A percentile compares a stretch with the other conserved stretches of the same genome.
phyloP scores from a whole-genome alignment of 1,140 invertebrate genomes.

The Drosophila guanche region DNA sequence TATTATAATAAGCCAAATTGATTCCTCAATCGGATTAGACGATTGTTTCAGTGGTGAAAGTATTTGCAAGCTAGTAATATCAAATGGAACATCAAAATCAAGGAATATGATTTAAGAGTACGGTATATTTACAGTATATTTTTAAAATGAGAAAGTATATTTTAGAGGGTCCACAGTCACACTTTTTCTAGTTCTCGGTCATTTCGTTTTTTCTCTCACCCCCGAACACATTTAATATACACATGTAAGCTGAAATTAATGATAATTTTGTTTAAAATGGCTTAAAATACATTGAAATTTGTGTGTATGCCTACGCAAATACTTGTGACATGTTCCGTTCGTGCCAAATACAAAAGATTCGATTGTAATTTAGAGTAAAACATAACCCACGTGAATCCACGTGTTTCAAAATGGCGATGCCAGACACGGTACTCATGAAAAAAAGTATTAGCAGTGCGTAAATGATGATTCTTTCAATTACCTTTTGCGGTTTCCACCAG shows the following conservation, averaged over 20 bases:
- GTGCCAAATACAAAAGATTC: neutral
- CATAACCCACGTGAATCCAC: conserved; percentile 27
- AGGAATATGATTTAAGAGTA: too few relatives aligned
- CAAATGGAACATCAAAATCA: too few relatives aligned
- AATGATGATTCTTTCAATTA: conserved; percentile 83
- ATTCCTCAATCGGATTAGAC: too few relatives aligned
- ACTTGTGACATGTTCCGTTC: neutral
- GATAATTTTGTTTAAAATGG: neutral
- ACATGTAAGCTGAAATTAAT: conserved; percentile 22
- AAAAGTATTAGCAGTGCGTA: conserved; percentile 4
- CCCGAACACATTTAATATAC: conserved; percentile 46
- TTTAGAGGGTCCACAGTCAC: too few relatives aligned
- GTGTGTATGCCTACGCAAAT: too few relatives aligned
- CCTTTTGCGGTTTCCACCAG: conserved; percentile 88
- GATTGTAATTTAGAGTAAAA: neutral
- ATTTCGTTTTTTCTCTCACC: conserved; percentile 46
- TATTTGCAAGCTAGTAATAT: too few relatives aligned
- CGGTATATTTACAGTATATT: too few relatives aligned
- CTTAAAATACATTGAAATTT: neutral
- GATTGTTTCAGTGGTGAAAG: too few relatives aligned
- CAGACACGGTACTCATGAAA: neutral
- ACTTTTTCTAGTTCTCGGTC: conserved; percentile 9
- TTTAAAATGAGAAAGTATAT: too few relatives aligned
- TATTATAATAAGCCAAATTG: too few relatives aligned
- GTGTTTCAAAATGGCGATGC: conserved; percentile 69